Percentiles rank a stretch among this genome's conserved stretches.
Conservation (phyloP, 2,113 vertebrate species). For the Pterocles gutturalis region DNA sequence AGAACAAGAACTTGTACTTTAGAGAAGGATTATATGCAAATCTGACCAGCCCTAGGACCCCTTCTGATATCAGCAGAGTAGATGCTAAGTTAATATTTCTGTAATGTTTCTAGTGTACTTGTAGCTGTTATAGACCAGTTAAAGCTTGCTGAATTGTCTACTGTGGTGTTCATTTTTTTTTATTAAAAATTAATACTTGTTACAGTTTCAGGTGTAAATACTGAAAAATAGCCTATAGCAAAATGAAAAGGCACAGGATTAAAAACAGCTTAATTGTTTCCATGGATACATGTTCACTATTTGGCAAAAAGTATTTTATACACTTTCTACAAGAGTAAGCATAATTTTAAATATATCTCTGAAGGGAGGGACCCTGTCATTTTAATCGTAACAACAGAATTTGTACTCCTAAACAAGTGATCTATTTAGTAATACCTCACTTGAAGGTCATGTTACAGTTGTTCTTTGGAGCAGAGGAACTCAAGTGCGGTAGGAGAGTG, state of each 20-base stretch:
- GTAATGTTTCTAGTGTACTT: neutral
- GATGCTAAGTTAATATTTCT: neutral
- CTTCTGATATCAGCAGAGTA: neutral
- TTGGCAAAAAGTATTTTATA: conserved; percentile 38
- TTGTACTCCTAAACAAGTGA: neutral
- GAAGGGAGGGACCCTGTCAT: neutral
- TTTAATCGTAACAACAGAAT: neutral
- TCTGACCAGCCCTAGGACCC: neutral
- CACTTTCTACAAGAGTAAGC: conserved; percentile 54
- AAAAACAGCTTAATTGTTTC: conserved; percentile 30
- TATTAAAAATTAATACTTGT: conserved; percentile 38
- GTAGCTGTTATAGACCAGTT: neutral
- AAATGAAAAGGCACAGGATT: conserved; percentile 60
- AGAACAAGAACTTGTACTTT: neutral
- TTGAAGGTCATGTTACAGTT: neutral
- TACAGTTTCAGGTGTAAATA: conserved; percentile 59
- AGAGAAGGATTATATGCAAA: neutral
- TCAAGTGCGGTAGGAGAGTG: neutral
- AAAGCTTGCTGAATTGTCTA: neutral
- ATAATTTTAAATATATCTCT: neutral
- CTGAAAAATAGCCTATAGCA: conserved; percentile 59
- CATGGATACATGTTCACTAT: conserved; percentile 23
- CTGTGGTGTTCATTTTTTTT: neutral
- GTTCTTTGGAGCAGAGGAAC: conserved; percentile 35
- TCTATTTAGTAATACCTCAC: neutral